phyloP scores from a whole-genome alignment of 1,140 invertebrate genomes.

The Parapsyche elsis region DNA sequence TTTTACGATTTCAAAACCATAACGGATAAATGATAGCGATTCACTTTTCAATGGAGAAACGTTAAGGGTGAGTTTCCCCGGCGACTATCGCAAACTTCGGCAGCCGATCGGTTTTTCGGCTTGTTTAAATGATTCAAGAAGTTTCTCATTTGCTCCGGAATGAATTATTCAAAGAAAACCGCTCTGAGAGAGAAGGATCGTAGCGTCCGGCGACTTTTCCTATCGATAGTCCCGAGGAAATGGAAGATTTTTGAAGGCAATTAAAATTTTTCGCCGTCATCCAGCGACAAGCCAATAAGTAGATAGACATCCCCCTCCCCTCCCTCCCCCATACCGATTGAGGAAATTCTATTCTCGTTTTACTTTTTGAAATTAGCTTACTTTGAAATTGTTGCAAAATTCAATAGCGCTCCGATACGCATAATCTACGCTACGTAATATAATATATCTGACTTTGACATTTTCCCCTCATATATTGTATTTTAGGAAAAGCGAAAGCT shows the following conservation, averaged over 20 bases:
- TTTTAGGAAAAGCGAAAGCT: not conserved
- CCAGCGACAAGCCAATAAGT: not conserved
- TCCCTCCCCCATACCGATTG: not conserved
- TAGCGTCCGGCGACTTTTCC: constrained; percentile 8
- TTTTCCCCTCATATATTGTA: not conserved
- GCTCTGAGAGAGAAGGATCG: not conserved
- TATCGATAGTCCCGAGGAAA: not conserved
- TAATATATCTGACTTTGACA: constrained; percentile 17
- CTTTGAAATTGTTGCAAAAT: constrained; percentile 11
- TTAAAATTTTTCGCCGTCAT: constrained; percentile 31
- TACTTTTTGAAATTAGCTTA: not conserved
- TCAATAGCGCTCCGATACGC: not conserved
- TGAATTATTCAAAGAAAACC: constrained; percentile 34
- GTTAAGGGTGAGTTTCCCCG: not conserved
- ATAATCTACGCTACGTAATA: not conserved
- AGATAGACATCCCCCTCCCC: not conserved
- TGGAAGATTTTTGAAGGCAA: constrained; percentile 21
- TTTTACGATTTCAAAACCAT: no score
- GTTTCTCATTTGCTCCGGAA: constrained; percentile 34
- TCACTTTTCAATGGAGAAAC: not conserved
- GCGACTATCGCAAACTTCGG: constrained; percentile 26
- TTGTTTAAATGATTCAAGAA: constrained; percentile 42
- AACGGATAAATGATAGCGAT: no score
- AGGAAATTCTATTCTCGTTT: not conserved
- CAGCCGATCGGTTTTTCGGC: constrained; percentile 36